phyloP scores from a whole-genome alignment of 2,113 vertebrate species.

The Podarcis muralis region DNA sequence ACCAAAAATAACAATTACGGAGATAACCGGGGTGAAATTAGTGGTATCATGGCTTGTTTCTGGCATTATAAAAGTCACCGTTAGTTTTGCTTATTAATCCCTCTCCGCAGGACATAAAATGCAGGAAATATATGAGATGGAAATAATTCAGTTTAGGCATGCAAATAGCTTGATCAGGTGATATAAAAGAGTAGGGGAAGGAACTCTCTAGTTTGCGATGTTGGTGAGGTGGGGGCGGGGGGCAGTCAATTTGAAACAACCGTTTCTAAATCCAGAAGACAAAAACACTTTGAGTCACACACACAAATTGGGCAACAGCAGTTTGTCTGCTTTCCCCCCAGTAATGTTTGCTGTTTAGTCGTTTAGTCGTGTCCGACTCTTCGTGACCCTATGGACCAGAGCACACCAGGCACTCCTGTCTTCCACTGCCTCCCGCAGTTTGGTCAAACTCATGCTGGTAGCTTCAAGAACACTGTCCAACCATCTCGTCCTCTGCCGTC shows the following conservation, averaged over 20 bases:
- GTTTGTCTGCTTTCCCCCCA: neutral
- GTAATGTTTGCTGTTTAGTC: neutral
- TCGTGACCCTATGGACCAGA: no score
- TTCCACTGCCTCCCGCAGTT: no score
- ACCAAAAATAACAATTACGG: constrained; percentile 37
- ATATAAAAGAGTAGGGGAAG: neutral
- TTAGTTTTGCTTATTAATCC: constrained; percentile 48
- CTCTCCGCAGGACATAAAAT: constrained; percentile 26
- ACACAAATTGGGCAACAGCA: neutral
- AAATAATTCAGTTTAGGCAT: constrained; percentile 14
- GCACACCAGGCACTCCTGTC: no score
- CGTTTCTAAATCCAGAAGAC: neutral
- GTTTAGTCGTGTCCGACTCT: no score
- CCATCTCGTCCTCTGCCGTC: no score
- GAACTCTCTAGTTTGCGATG: accelerated
- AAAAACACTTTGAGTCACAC: neutral
- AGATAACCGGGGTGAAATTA: constrained; percentile 28
- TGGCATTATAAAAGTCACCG: constrained; percentile 33
- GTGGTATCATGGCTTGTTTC: constrained; percentile 21
- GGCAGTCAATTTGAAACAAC: neutral
- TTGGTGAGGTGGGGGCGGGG: accelerated
- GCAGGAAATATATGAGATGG: neutral
- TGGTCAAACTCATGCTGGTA: no score
- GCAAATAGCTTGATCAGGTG: neutral
- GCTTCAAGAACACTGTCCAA: no score